Conservation (phyloP, 2,797 vertebrate genomes). For the Rhodeus uyekii region DNA sequence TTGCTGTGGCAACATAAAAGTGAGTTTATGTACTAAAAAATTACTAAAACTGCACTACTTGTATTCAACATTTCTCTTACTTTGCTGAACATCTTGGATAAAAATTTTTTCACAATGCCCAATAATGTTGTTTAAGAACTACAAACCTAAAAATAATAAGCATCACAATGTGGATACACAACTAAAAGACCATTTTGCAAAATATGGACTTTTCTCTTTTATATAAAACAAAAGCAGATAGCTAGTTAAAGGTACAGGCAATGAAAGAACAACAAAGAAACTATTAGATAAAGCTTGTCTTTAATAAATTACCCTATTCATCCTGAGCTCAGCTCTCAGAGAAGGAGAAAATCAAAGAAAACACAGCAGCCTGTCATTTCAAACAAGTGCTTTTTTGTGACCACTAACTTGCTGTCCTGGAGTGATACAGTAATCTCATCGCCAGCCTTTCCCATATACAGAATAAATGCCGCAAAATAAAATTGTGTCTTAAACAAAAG, state of each 20-base stretch:
- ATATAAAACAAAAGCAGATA: neutral
- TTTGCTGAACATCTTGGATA: too few relatives aligned
- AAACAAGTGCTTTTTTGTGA: slow-evolving; percentile 26
- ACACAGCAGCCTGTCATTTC: slow-evolving; percentile 2
- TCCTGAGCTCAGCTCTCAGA: slow-evolving; percentile 2
- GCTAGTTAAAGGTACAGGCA: neutral
- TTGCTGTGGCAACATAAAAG: too few relatives aligned
- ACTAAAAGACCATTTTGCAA: neutral
- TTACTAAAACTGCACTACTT: too few relatives aligned
- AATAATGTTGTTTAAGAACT: neutral
- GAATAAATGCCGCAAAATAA: neutral
- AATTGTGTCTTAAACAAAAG: neutral
- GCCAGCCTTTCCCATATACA: neutral
- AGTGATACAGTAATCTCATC: slow-evolving; percentile 27
- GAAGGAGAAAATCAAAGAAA: neutral
- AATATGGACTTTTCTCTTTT: neutral
- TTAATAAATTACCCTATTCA: slow-evolving; percentile 13
- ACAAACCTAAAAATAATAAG: neutral
- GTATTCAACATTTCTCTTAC: neutral
- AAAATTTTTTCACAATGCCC: neutral
- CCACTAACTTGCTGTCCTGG: neutral
- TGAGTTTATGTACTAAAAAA: too few relatives aligned
- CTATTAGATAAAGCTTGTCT: neutral
- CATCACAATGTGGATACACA: neutral
- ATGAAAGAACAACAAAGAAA: slow-evolving; percentile 30